Evolutionary conservation across 2,113 vertebrate genomes (phyloP), one percentile per base, ranked within the genome.

Genomic region (Nesogale talazaci): DNA sequence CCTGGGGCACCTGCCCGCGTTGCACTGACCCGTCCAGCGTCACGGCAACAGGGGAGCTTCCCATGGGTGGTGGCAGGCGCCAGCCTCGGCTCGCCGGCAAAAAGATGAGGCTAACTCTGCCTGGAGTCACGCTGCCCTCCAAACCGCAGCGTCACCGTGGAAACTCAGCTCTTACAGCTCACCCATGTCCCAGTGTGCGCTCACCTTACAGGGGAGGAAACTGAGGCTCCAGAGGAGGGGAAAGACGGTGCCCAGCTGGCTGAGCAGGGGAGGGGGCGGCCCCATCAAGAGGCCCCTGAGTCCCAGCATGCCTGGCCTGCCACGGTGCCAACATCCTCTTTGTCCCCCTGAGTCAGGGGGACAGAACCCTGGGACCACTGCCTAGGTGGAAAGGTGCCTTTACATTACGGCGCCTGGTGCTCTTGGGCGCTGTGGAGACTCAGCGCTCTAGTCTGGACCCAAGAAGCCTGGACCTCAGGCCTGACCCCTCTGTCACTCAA

Each of bases 171-270:
- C 46, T 52, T 52, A 52, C 46, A 10, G 46, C 14, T 12, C 5
- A 36, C n/a, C 4, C 2, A 29, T 1, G 34, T 17, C 29, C 11
- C 34, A 0, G 11, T 25, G 27, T 19, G 38, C 11, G 19, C 12
- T 38, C 34, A 29, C 16, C 74, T 76, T 10, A 27, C 36, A 25
- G 61, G 61, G 59, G 59, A 46, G 59, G 86, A 63, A 78, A 70
- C 61, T 6, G 77, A 89, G 40, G 81, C 79, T 3, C 56, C 25
- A 29, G 63, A 40, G 72, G 65, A 34, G 0, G 0, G 3, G 56
- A 59, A 20, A n/a, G 63, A 46, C 10, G 46, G 31, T 69, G 42
- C 67, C 1, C 9, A 0, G 2, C 11, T 38, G 86, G 42, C 77
- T 19, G 1, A 19, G 16, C 14, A 67, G 77, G 29, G 2, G 31